Percentiles rank a stretch among this genome's conserved stretches.
Evolutionary conservation across 2,113 vertebrate species (phyloP).

Genomic region (Conger conger): DNA sequence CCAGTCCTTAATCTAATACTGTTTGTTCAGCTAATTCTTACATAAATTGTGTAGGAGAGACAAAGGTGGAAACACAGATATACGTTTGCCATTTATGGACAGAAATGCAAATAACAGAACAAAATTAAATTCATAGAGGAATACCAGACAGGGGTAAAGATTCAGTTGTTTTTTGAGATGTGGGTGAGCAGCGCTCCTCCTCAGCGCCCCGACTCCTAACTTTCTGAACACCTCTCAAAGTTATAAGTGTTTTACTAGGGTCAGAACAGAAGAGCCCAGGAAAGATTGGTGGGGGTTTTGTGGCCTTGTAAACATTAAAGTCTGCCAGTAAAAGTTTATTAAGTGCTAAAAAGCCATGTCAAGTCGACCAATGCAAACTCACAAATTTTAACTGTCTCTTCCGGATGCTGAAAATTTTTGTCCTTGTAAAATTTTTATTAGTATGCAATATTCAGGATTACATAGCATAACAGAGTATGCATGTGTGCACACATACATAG

Average conservation of each 20-base stretch:
- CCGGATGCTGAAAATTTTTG: slow-evolving; percentile 81
- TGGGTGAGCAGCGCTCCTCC: neutral
- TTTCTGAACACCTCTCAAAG: slow-evolving; percentile 64
- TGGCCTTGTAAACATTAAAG: slow-evolving; percentile 98
- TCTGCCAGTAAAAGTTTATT: slow-evolving; percentile 98
- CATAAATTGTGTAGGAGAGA: neutral
- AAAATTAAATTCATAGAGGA: neutral
- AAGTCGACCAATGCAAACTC: slow-evolving; percentile 87
- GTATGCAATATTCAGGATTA: slow-evolving; percentile 65
- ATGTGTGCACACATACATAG: neutral
- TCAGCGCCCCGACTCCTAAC: neutral
- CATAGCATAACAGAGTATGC: neutral
- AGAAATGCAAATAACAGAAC: neutral
- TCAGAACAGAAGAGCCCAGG: slow-evolving; percentile 78
- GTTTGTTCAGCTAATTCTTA: neutral
- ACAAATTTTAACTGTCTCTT: slow-evolving; percentile 87
- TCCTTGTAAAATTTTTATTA: slow-evolving; percentile 82
- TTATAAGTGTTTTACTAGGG: slow-evolving; percentile 87
- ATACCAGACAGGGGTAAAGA: neutral
- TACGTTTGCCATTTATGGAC: neutral
- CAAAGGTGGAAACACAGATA: neutral
- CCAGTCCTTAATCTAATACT: neutral
- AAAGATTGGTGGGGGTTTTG: slow-evolving; percentile 91
- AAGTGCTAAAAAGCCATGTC: slow-evolving; percentile 96
- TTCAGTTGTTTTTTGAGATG: neutral